Conservation (phyloP, 1,140 invertebrate species). For the Arctopsyche grandis region DNA sequence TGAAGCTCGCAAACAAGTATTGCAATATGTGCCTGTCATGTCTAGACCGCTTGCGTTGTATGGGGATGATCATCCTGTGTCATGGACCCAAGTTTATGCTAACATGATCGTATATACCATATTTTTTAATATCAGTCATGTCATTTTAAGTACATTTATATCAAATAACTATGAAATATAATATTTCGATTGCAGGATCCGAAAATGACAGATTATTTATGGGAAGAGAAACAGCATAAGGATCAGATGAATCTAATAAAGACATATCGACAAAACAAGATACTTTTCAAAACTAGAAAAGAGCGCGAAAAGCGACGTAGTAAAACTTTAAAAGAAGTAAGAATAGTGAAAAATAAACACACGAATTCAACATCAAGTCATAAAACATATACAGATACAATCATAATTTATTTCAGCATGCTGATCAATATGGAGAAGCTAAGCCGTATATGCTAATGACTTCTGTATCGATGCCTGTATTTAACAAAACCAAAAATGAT, state of each 20-base stretch:
- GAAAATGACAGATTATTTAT: slow-evolving; percentile 88
- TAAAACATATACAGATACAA: not conserved
- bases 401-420: slow-evolving; percentile 64
- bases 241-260: slow-evolving; percentile 79
- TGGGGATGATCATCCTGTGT: slow-evolving; percentile 78
- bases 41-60: slow-evolving; percentile 86
- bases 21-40: slow-evolving; percentile 92
- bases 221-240: slow-evolving; percentile 82
- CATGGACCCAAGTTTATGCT: slow-evolving; percentile 93
- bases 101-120: slow-evolving; percentile 83
- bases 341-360: no score
- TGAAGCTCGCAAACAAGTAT: slow-evolving; percentile 93
- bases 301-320: slow-evolving; percentile 67
- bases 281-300: slow-evolving; percentile 66
- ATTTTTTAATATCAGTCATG: slow-evolving; percentile 48
- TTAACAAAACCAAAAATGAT: slow-evolving; percentile 81
- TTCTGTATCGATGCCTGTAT: slow-evolving; percentile 91
- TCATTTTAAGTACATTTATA: not conserved
- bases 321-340: slow-evolving; percentile 58
- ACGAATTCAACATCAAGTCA: no score
- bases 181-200: slow-evolving; percentile 71
- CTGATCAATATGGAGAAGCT: slow-evolving; percentile 70
- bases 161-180: not conserved
- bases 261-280: slow-evolving; percentile 69
- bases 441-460: slow-evolving; percentile 83